Base-by-base conservation (phyloP, 2,113 vertebrate species). In the Vimba vimba region DNA sequence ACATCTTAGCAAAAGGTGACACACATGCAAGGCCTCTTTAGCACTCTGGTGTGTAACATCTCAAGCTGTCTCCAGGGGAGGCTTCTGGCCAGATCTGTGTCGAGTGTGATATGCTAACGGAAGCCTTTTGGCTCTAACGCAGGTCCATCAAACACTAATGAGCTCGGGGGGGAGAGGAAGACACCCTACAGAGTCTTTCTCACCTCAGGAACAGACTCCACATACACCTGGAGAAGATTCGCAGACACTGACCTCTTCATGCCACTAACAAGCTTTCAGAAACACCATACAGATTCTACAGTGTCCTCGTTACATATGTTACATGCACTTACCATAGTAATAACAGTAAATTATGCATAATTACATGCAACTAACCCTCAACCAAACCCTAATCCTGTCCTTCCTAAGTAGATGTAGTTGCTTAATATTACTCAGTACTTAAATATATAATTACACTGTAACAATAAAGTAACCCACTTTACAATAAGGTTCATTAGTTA, bases 111-210 rank as follows among this genome's bases (percentile, higher is more conserved):
- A 74, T 89, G 88, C 83, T 87, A 89, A 89, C 86, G 73, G 86
- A 79, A 82, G 90, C 91, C 93, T 94, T 95, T 94, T 94, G 94
- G 92, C 92, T 84, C 90, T 91, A 94, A 93, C 87, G 91, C 90
- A 92, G 85, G 74, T 80, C 86, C 86, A 87, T 89, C 86, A 89
- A 79, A 60, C 75, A 77, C 90, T 92, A 92, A 94, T 93, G 93
- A 94, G 92, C 76, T 87, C 87, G 84, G 87, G 84, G 91, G 90
- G 87, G 74, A 6, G 68, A 94, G 93, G 93, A 94, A 93, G 93
- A 92, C 88, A 93, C 92, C 94, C 94, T 90, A 91, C 86, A 30
- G 93, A 90, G 93, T 89, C 90, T 92, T 95, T 95, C 93, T 93
- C 93, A 93, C 89, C 83, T 94, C 75, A 88, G 90, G 90, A 88